These are phyloP conservation scores for Macrophya annulata DNA, from an alignment of 2,888 invertebrate genomes.

Conservation along the genomic window DNA sequence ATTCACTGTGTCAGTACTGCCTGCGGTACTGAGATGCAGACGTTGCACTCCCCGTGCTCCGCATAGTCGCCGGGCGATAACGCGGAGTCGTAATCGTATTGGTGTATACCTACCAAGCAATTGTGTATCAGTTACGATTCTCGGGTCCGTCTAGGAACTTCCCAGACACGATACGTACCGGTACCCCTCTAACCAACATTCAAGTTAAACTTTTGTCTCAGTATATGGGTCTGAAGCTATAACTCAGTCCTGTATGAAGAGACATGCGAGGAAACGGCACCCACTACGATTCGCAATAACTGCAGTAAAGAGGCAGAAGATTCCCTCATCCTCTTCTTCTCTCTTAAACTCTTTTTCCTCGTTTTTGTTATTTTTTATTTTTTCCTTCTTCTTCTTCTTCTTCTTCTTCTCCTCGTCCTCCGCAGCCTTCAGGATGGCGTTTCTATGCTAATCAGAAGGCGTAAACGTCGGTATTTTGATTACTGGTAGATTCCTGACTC, in stretches of 20 bases:
- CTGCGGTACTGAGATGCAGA: conserved; percentile 3
- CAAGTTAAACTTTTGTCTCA: not conserved
- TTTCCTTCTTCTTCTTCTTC: not conserved
- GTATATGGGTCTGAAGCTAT: not conserved
- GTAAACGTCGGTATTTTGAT: conserved; percentile 56
- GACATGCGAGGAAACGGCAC: not conserved
- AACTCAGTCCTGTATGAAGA: conserved; percentile 42
- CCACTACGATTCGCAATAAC: not conserved
- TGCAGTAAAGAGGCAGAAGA: not conserved
- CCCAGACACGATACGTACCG: conserved; percentile 39
- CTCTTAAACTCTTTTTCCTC: conserved; percentile 25
- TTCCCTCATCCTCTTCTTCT: conserved; percentile 31
- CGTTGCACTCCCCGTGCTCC: conserved; percentile 6
- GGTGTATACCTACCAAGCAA: conserved; percentile 25
- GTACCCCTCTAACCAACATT: not conserved
- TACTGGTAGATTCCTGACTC: conserved; percentile 47
- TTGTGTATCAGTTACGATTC: conserved; percentile 59
- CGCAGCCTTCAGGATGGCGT: conserved; percentile 58
- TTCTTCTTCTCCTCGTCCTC: conserved; percentile 8
- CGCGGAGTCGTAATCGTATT: conserved; percentile 4
- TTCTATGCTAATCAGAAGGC: conserved; percentile 63
- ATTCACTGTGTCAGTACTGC: conserved; percentile 46
- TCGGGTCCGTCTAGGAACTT: conserved; percentile 51
- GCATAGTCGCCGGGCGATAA: not conserved
- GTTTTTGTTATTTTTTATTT: not conserved